phyloP scores from a whole-genome alignment of 2,113 vertebrate species.

The Candoia aspera region DNA sequence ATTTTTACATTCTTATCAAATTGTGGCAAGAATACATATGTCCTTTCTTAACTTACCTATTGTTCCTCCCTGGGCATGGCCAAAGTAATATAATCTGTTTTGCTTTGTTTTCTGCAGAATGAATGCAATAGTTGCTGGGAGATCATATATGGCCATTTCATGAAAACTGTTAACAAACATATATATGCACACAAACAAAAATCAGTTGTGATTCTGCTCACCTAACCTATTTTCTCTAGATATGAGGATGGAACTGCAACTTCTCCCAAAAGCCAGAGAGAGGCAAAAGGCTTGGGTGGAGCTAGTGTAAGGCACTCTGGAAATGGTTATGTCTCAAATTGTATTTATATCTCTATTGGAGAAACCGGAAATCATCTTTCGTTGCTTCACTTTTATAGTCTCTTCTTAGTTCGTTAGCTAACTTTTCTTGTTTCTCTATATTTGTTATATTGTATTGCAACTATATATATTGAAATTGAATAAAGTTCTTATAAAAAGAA shows the following conservation, averaged over 20 bases:
- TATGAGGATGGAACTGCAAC: background rate
- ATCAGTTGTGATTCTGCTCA: background rate
- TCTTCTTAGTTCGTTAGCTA: too few species aligned
- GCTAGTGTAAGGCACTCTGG: background rate
- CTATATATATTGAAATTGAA: too few species aligned
- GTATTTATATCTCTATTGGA: too few species aligned
- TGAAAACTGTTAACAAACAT: background rate
- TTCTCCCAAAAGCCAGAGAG: background rate
- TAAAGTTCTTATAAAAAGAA: too few species aligned
- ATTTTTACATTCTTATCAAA: background rate
- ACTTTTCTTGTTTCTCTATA: too few species aligned
- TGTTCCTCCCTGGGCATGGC: background rate
- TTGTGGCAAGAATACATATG: background rate
- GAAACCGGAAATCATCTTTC: too few species aligned
- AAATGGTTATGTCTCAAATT: too few species aligned
- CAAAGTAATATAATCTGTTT: background rate
- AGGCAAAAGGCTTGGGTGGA: too few species aligned
- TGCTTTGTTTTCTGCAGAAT: constrained; percentile 9
- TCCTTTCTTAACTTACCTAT: background rate
- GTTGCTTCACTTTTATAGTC: too few species aligned
- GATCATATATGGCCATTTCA: constrained; percentile 4
- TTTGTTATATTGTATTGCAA: too few species aligned
- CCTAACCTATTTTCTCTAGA: background rate
- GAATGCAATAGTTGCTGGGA: constrained; percentile 2
- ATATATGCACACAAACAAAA: background rate